Evolutionary conservation across 2,888 invertebrate species (phyloP).

Genomic region (Leptinotarsa juncta): DNA sequence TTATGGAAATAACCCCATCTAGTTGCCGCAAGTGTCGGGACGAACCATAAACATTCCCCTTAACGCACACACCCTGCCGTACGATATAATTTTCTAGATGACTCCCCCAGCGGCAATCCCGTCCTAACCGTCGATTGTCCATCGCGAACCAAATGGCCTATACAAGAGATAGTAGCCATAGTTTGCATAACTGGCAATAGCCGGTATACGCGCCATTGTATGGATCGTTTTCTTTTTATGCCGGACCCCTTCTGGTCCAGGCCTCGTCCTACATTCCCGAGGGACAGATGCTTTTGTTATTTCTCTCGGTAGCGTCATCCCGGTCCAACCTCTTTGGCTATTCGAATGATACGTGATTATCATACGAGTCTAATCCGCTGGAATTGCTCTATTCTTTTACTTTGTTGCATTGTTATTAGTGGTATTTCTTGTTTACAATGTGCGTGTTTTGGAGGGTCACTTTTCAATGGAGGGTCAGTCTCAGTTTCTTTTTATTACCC

Average conservation of each 20-base stretch:
- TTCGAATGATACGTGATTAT: conserved; percentile 64
- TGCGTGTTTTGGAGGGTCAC: neutral
- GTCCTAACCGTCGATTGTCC: conserved; percentile 64
- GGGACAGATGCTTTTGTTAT: conserved; percentile 39
- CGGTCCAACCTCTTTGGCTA: conserved; percentile 49
- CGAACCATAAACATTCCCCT: conserved; percentile 61
- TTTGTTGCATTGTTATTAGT: conserved; percentile 42
- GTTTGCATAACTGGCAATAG: conserved; percentile 64
- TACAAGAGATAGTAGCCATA: conserved; percentile 62
- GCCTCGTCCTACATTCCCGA: conserved; percentile 36
- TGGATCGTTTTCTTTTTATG: conserved; percentile 62
- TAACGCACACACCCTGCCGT: conserved; percentile 57
- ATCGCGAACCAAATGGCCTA: conserved; percentile 61
- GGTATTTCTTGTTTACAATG: conserved; percentile 29
- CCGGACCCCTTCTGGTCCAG: conserved; percentile 57
- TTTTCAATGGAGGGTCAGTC: conserved; percentile 3
- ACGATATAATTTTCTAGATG: conserved; percentile 62
- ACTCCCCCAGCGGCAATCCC: conserved; percentile 60
- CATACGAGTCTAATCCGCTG: conserved; percentile 51
- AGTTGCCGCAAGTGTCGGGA: conserved; percentile 63
- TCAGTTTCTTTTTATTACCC: conserved; percentile 3
- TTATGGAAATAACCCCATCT: conserved; percentile 62
- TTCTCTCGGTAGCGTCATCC: conserved; percentile 29
- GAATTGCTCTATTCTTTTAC: conserved; percentile 50
- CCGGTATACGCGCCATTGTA: conserved; percentile 57